Percentiles rank a stretch among this genome's conserved stretches.
Conservation (phyloP, 2,113 vertebrate species). For the Erythrocercus mccallii region DNA sequence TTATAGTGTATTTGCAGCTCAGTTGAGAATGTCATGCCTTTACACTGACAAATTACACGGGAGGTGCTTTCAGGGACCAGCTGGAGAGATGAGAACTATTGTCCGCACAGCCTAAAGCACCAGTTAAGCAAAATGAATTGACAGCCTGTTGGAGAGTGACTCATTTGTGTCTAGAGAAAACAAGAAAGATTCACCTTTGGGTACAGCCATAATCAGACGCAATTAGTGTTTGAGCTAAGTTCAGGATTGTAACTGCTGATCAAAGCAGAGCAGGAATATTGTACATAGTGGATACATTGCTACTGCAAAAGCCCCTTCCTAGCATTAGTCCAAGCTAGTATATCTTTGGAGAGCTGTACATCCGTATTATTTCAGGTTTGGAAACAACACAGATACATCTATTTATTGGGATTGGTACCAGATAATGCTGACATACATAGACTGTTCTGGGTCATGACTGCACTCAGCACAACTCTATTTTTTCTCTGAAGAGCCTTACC, state of each 20-base stretch:
- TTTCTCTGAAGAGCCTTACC: neutral
- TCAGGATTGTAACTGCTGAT: neutral
- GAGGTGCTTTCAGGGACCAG: neutral
- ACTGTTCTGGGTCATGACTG: neutral
- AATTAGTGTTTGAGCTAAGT: neutral
- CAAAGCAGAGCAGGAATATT: neutral
- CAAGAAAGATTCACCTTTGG: neutral
- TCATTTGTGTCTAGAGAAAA: neutral
- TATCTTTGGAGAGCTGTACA: neutral
- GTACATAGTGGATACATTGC: rapidly evolving
- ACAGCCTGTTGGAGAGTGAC: neutral
- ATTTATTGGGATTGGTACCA: neutral
- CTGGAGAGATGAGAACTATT: constrained; percentile 17
- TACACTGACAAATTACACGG: constrained; percentile 1
- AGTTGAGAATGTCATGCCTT: constrained; percentile 10
- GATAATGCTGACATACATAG: neutral
- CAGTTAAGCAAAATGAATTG: constrained; percentile 1
- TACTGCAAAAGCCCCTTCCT: neutral
- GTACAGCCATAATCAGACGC: neutral
- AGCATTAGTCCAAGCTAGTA: neutral
- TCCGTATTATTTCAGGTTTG: neutral
- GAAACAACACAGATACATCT: neutral
- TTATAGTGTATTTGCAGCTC: constrained; percentile 27
- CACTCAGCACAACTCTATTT: neutral
- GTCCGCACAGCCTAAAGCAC: neutral